Conservation (phyloP, 2,797 vertebrate species). For the Streptopelia turtur region DNA sequence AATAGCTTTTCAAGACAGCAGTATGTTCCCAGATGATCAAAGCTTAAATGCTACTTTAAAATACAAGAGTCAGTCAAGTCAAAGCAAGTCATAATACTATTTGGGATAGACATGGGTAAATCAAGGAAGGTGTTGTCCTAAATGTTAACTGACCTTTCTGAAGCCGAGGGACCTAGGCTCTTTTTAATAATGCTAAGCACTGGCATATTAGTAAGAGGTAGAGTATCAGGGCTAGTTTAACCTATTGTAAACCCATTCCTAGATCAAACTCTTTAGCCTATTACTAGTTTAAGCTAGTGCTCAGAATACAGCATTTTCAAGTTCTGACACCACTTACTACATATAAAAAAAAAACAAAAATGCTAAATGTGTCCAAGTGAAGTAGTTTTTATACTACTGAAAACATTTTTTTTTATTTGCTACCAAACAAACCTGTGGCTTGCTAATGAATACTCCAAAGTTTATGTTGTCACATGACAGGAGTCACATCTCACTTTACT, state of each 20-base stretch:
- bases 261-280: not conserved
- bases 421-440: not conserved
- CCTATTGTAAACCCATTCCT: not conserved
- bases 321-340: not conserved
- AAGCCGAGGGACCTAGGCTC: not conserved
- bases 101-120: not conserved
- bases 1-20: not conserved
- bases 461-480: not conserved
- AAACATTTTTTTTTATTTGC: not conserved
- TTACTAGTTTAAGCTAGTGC: not conserved
- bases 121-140: not conserved
- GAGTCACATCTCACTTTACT: not conserved
- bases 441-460: not conserved
- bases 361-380: not conserved
- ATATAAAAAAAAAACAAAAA: not conserved
- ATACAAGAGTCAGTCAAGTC: not conserved
- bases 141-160: too few relatives aligned
- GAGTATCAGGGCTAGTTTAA: not conserved
- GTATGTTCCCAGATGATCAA: not conserved
- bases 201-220: not conserved
- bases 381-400: not conserved
- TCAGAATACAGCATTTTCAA: not conserved
- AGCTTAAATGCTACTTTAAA: not conserved
- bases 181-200: not conserved
- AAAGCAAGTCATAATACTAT: not conserved